These are phyloP conservation scores for Gerris lacustris DNA, from an alignment of 2,888 invertebrate species.

Conservation along the genomic window DNA sequence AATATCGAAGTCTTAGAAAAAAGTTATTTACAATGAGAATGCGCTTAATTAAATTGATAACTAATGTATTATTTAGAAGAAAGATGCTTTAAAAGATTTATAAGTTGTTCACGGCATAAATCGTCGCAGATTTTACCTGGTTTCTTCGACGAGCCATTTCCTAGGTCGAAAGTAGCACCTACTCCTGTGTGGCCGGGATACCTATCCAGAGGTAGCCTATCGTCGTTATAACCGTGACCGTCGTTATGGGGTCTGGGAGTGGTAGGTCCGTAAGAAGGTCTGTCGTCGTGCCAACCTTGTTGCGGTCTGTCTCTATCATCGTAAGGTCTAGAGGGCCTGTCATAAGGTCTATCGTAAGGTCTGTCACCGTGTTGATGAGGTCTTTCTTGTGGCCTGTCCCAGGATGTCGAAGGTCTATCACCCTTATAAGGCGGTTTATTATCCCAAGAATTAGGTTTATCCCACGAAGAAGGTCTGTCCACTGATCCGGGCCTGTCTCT, in stretches of 20 bases:
- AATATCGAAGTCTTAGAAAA: too few species aligned
- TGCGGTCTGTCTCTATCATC: slow-evolving; percentile 2
- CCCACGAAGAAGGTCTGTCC: neutral
- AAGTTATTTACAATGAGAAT: too few species aligned
- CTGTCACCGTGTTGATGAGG: neutral
- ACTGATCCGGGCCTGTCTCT: neutral
- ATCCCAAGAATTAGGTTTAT: neutral
- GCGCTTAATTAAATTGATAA: too few species aligned
- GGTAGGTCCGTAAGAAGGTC: slow-evolving; percentile 7
- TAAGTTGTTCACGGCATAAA: too few species aligned
- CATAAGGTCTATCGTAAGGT: neutral
- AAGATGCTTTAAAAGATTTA: too few species aligned
- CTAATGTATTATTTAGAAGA: too few species aligned
- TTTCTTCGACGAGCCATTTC: slow-evolving; percentile 6
- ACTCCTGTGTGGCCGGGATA: slow-evolving; percentile 26
- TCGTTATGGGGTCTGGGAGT: slow-evolving; percentile 10
- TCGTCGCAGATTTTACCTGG: neutral
- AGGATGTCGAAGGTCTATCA: neutral
- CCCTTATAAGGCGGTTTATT: neutral
- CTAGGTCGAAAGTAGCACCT: slow-evolving; percentile 25
- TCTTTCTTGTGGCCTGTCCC: neutral
- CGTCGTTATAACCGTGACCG: neutral
- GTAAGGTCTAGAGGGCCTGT: slow-evolving; percentile 13
- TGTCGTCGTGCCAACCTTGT: slow-evolving; percentile 7
- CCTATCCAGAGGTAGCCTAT: slow-evolving; percentile 19